phyloP scores from a whole-genome alignment of 2,888 invertebrate species.

The Aromia moschata region DNA sequence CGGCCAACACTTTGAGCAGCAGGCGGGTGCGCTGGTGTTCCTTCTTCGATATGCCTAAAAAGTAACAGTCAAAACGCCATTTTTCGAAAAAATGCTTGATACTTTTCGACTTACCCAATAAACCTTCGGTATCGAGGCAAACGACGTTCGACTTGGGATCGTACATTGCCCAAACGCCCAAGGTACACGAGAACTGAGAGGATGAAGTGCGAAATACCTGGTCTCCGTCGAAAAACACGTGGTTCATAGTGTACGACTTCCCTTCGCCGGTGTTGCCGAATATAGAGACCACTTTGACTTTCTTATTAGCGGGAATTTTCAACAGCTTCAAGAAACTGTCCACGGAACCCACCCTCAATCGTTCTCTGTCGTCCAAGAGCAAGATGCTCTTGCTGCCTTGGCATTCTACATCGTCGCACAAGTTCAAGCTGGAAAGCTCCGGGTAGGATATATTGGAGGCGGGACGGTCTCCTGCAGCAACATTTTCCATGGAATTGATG shows the following conservation, averaged over 20 bases:
- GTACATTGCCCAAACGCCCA: slow-evolving; percentile 82
- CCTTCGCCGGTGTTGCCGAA: slow-evolving; percentile 88
- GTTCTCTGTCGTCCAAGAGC: slow-evolving; percentile 71
- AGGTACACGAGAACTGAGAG: slow-evolving; percentile 75
- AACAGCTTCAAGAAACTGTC: slow-evolving; percentile 66
- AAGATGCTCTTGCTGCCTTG: slow-evolving; percentile 63
- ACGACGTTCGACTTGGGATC: slow-evolving; percentile 73
- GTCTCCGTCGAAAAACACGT: slow-evolving; percentile 71
- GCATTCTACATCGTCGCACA: slow-evolving; percentile 40
- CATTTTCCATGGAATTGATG: slow-evolving; percentile 35
- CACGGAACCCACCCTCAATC: slow-evolving; percentile 67
- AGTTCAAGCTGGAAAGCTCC: slow-evolving; percentile 42
- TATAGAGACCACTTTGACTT: slow-evolving; percentile 82
- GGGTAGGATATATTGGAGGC: slow-evolving; percentile 16
- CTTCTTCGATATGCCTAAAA: slow-evolving; percentile 62
- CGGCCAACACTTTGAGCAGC: slow-evolving; percentile 80
- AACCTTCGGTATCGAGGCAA: slow-evolving; percentile 83
- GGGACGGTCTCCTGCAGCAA: slow-evolving; percentile 20
- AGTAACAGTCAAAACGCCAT: not conserved
- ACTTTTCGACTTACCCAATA: slow-evolving; percentile 66
- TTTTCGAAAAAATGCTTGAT: not conserved
- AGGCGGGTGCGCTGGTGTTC: slow-evolving; percentile 74
- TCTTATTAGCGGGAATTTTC: slow-evolving; percentile 63
- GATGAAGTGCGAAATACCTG: slow-evolving; percentile 74
- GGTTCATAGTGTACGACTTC: slow-evolving; percentile 81